Base-by-base conservation (phyloP, 2,888 invertebrate species). In the Glyphotaelius pellucidus region DNA sequence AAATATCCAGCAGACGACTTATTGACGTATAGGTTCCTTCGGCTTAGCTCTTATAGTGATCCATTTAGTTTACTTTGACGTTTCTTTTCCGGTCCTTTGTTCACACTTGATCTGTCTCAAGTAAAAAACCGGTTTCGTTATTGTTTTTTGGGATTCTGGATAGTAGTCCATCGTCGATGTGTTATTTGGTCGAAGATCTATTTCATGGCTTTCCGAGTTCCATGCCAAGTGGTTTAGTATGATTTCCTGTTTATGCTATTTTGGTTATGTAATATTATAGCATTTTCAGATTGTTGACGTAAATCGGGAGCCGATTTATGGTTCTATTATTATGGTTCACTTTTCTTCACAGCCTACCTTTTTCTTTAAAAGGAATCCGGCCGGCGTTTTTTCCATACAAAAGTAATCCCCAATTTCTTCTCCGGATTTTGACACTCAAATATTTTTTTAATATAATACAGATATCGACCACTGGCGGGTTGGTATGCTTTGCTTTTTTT, bases 61-160 rank as follows among this genome's bases (percentile, higher is more conserved):
- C 88, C 79, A 80, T 89, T 89, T 89, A 67, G 88, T 89, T 89
- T 79, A 79, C 79, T 79, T 89, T 89, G 88, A 89, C 88, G 79
- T 79, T 25, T 32, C 35, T 32, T 80, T 79, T 89, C 88, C 88
- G 88, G 88, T n/a, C n/a, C 88, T 89, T 89, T 89, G 88, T 89
- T 89, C 32, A 32, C 32, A 89, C 67, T 79, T 19, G 67, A n/a
- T 67, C 67, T 25, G 30, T 89, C 32, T 42, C 80, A 25, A 80
- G 35, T 79, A 80, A 35, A 89, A 35, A 80, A 80, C 88, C 88
- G 88, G 88, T 89, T 79, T 32, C n/a, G 32, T 86, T 52, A 80
- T 35, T 79, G 86, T 86, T 86, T 67, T 67, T 67, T 67, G 25
- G 67, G 67, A 7, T 81, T 32, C 32, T 81, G 67, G 25, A n/a